Evolutionary conservation across 2,797 vertebrate genomes (phyloP).

Genomic region (Balearica regulorum): DNA sequence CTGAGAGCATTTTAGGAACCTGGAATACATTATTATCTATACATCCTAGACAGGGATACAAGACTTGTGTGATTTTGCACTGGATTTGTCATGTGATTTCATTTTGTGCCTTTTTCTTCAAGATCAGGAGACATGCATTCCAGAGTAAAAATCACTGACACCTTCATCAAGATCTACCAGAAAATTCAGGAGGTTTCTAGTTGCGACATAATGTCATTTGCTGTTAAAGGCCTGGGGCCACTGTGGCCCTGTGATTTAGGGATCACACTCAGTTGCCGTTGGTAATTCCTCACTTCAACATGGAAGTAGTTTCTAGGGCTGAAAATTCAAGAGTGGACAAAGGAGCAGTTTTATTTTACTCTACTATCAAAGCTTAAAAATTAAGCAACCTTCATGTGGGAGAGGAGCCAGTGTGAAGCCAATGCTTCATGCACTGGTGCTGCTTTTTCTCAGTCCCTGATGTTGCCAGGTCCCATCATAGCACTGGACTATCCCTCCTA

Average conservation of each 20-base stretch:
- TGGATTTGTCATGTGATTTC: background rate
- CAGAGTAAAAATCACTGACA: background rate
- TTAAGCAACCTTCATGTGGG: background rate
- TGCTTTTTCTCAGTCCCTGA: background rate
- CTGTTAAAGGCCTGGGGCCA: background rate
- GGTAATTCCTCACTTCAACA: background rate
- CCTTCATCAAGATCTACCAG: background rate
- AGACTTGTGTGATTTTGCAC: background rate
- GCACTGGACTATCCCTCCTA: background rate
- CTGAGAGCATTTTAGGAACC: background rate
- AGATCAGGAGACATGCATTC: background rate
- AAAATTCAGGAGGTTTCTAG: background rate
- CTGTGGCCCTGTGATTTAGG: background rate
- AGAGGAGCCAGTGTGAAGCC: background rate
- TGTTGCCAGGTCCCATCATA: too few species aligned
- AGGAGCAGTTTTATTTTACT: background rate
- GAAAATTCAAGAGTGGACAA: background rate
- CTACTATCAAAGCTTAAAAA: background rate
- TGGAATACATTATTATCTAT: background rate
- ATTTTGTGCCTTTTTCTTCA: background rate
- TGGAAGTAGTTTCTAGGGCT: background rate
- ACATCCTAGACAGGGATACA: background rate
- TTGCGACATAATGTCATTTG: background rate
- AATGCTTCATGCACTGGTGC: background rate
- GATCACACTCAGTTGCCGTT: background rate